Percentiles rank a stretch among this genome's conserved stretches.
Evolutionary conservation across 2,113 vertebrate species (phyloP).

Genomic region (Fulmarus glacialis): DNA sequence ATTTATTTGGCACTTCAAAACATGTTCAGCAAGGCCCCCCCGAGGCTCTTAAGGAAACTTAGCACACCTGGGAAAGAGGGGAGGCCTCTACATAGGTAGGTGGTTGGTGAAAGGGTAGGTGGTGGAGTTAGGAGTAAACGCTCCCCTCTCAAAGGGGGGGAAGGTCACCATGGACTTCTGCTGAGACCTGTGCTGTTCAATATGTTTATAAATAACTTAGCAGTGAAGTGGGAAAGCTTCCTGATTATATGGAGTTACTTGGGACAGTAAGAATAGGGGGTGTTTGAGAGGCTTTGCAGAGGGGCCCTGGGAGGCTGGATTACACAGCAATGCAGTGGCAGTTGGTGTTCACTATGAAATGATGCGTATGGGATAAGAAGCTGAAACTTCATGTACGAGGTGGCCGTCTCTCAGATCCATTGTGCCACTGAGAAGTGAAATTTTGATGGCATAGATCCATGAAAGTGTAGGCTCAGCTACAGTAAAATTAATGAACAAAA

Average conservation of each 20-base stretch:
- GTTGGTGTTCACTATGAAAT: background rate
- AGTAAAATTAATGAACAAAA: background rate
- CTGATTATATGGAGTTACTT: background rate
- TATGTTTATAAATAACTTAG: background rate
- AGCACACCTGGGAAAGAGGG: background rate
- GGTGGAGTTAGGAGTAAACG: background rate
- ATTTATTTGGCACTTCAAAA: background rate
- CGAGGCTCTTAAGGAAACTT: background rate
- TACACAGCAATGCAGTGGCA: background rate
- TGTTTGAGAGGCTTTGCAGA: background rate
- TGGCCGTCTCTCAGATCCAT: background rate
- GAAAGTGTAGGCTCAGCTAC: background rate
- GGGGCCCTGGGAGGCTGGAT: background rate
- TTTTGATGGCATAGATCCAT: background rate
- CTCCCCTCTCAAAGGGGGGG: background rate
- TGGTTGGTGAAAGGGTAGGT: background rate
- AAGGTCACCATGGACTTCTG: background rate
- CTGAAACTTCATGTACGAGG: background rate
- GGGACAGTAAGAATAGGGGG: background rate
- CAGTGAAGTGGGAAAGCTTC: background rate
- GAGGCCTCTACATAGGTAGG: background rate
- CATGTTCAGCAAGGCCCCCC: background rate
- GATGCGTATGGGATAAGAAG: accelerated
- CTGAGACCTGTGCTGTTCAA: background rate
- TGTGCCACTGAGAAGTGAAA: background rate